phyloP scores from a whole-genome alignment of 2,113 vertebrate genomes.

The Micronycteris hirsuta region DNA sequence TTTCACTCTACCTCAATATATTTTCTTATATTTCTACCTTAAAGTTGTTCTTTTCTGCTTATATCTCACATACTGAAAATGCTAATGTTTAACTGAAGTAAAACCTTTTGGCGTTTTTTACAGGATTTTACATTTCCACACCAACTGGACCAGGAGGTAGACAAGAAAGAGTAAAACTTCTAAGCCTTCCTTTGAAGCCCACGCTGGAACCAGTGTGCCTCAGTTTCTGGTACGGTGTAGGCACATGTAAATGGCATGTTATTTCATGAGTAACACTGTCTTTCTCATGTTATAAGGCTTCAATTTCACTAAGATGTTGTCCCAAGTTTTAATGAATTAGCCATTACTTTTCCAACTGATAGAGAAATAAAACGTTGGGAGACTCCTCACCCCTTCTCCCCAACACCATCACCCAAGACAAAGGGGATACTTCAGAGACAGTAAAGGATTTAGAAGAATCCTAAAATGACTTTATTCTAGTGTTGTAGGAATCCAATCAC shows the following conservation, averaged over 20 bases:
- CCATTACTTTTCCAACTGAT: background rate
- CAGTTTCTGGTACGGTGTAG: conserved; percentile 89
- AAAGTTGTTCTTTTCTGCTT: background rate
- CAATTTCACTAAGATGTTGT: background rate
- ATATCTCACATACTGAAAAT: background rate
- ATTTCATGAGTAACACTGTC: background rate
- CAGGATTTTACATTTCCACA: conserved; percentile 93
- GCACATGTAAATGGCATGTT: background rate
- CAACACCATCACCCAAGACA: background rate
- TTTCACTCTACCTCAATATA: background rate
- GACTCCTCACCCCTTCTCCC: background rate
- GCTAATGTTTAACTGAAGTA: background rate
- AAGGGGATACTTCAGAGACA: background rate
- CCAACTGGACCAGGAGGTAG: conserved; percentile 69
- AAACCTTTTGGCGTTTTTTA: background rate
- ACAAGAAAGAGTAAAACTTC: conserved; percentile 80
- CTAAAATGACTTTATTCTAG: background rate
- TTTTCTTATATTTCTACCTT: background rate
- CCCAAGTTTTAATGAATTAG: background rate
- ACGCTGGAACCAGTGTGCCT: conserved; percentile 81
- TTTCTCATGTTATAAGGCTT: background rate
- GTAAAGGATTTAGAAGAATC: background rate
- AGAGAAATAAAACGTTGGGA: background rate
- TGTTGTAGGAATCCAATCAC: background rate
- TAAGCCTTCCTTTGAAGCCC: conserved; percentile 83